Conservation (phyloP, 2,888 invertebrate species). For the Hemistola chrysoprasaria region DNA sequence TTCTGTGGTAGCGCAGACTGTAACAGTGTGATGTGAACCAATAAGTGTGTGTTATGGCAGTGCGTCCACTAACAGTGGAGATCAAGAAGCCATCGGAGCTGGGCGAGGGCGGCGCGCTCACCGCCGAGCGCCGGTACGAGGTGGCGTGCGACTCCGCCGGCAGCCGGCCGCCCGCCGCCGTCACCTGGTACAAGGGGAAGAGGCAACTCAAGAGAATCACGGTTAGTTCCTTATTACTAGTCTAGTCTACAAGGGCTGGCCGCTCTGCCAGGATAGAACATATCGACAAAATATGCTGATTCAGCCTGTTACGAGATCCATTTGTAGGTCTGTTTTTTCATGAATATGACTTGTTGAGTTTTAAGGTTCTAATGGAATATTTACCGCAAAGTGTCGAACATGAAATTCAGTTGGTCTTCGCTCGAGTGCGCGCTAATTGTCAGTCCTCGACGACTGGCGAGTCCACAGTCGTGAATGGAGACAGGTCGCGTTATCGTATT, state of each 20-base stretch:
- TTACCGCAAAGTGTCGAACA: too few relatives aligned
- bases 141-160: slow-evolving; percentile 93
- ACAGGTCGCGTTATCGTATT: slow-evolving; percentile 30
- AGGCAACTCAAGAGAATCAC: slow-evolving; percentile 90
- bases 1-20: too few relatives aligned
- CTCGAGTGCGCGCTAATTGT: slow-evolving; percentile 29
- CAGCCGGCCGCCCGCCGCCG: slow-evolving; percentile 91
- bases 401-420: not conserved
- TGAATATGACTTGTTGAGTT: too few relatives aligned
- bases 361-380: too few relatives aligned
- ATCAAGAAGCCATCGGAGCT: slow-evolving; percentile 83
- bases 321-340: too few relatives aligned
- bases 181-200: slow-evolving; percentile 95
- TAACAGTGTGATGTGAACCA: not conserved
- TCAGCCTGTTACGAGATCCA: too few relatives aligned
- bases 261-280: too few relatives aligned
- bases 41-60: slow-evolving; percentile 65
- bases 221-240: slow-evolving; percentile 69
- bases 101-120: slow-evolving; percentile 84
- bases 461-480: slow-evolving; percentile 10
- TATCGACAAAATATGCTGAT: too few relatives aligned
- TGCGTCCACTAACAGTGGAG: slow-evolving; percentile 90
- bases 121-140: slow-evolving; percentile 92
- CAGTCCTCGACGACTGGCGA: too few relatives aligned
- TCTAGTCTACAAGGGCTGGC: too few relatives aligned